A percentile compares a stretch with the other conserved stretches of the same genome.
These are phyloP conservation scores for Drosophila seguyi DNA, from an alignment of 1,140 invertebrate genomes.

Conservation along the genomic window DNA sequence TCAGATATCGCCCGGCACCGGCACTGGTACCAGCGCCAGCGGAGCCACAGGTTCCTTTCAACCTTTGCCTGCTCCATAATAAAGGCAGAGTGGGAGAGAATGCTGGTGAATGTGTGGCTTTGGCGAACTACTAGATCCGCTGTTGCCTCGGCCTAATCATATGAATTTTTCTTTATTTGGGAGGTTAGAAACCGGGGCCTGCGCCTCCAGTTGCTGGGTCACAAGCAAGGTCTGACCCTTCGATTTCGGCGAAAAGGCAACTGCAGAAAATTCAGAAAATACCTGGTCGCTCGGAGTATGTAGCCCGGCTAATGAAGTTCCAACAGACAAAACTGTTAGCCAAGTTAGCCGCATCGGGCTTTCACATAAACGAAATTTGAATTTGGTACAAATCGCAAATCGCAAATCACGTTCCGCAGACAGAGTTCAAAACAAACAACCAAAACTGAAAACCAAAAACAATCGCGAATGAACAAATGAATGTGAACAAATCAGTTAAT, in stretches of 20 bases:
- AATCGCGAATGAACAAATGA: slow-evolving; percentile 79
- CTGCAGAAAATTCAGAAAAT: slow-evolving; percentile 25
- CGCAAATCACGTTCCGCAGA: slow-evolving; percentile 80
- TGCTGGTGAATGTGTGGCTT: slow-evolving; percentile 24
- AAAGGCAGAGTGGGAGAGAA: neutral
- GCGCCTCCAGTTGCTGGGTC: slow-evolving; percentile 47
- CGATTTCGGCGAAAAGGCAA: slow-evolving; percentile 38
- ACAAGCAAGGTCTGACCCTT: slow-evolving; percentile 63
- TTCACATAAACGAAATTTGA: slow-evolving; percentile 69
- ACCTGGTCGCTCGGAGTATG: slow-evolving; percentile 1
- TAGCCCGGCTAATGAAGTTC: slow-evolving; percentile 36
- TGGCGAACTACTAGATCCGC: slow-evolving; percentile 39
- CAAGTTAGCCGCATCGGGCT: slow-evolving; percentile 17
- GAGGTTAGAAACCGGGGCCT: neutral
- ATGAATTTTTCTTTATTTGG: slow-evolving; percentile 38
- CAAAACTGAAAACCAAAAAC: slow-evolving; percentile 5
- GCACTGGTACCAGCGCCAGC: slow-evolving; percentile 10
- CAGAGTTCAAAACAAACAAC: slow-evolving; percentile 31
- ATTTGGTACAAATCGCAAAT: slow-evolving; percentile 84
- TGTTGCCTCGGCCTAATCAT: slow-evolving; percentile 37
- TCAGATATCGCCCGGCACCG: slow-evolving; percentile 65
- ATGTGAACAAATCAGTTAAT: slow-evolving; percentile 85
- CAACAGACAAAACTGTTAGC: slow-evolving; percentile 7
- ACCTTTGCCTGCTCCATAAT: slow-evolving; percentile 9
- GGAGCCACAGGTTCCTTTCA: slow-evolving; percentile 54